Evolutionary conservation across 2,797 vertebrate species (phyloP).

Genomic region (Phrynocephalus guinanensis): DNA sequence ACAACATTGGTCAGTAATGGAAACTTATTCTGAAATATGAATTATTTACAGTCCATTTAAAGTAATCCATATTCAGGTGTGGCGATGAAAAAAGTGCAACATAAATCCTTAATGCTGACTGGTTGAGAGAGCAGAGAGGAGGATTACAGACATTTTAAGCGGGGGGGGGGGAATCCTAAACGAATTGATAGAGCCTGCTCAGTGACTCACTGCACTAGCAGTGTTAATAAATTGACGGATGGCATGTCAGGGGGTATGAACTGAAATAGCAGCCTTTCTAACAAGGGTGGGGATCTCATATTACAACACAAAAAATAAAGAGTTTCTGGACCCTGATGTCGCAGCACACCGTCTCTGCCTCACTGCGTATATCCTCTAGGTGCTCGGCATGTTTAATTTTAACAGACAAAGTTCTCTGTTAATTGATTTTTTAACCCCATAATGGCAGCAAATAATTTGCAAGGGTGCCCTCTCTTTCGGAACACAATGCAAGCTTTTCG

Average conservation of each 20-base stretch:
- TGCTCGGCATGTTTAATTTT: constrained; percentile 68
- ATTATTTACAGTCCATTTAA: constrained; percentile 99
- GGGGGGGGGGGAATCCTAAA: constrained; percentile 61
- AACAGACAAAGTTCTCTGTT: constrained; percentile 66
- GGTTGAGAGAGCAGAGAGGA: constrained; percentile 84
- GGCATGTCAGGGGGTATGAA: constrained; percentile 78
- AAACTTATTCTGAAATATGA: constrained; percentile 97
- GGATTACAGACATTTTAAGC: constrained; percentile 85
- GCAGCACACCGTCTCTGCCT: constrained; percentile 71
- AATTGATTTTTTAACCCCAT: constrained; percentile 61
- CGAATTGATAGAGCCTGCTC: constrained; percentile 79
- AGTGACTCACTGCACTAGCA: constrained; percentile 79
- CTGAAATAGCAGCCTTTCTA: constrained; percentile 80
- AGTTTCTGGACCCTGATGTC: constrained; percentile 77
- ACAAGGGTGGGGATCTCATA: constrained; percentile 75
- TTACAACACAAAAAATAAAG: constrained; percentile 76
- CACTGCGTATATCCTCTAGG: constrained; percentile 63
- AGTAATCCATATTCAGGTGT: constrained; percentile 99
- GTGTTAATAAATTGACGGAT: constrained; percentile 86
- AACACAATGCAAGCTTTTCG: constrained; percentile 53
- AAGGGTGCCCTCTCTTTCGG: constrained; percentile 48
- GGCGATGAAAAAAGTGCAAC: constrained; percentile 88
- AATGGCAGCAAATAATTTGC: constrained; percentile 69
- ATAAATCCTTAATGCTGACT: constrained; percentile 93
- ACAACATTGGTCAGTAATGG: constrained; percentile 93